Evolutionary conservation across 2,888 invertebrate genomes (phyloP), one percentile per base, ranked within the genome.

Genomic region (Diaprepes abbreviatus): DNA sequence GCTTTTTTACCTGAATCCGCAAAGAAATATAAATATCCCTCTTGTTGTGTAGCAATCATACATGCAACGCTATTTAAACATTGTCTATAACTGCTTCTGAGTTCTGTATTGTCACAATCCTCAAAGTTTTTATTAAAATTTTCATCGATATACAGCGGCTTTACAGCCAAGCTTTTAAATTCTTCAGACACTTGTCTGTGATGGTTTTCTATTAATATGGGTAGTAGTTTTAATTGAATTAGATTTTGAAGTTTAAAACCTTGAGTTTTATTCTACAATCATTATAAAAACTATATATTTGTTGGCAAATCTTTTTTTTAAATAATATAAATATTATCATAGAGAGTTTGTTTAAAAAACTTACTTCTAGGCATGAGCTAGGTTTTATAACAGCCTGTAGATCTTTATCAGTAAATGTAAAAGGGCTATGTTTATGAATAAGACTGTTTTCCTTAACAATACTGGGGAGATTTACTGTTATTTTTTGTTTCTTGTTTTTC

Each of bases 21-120:
- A 76, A 92, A 90, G 76, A 91, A 89, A 81, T 92, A 93, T 64
- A 93, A 83, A 81, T 90, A 92, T 10, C 92, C 93, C 79, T 92
- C 91, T 77, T 90, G 89, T 24, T 87, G 85, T 0, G 90, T 89
- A 45, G 88, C 90, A 76, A 90, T 85, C 78, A 91, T 85, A 73
- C 90, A 90, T 31, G 87, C 87, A 40, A 90, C 85, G 3, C 90
- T 90, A 58, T 88, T 87, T 52, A 91, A 85, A 64, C 86, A 84
- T 72, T 85, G 85, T 74, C 88, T 86, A 73, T 85, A 86, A 1
- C 85, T 84, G 1, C 90, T 90, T 71, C 86, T 86, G 0, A 90
- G 76, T 4, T 76, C 67, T 0, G 31, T n/a, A 38, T 57, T 58
- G 21, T 36, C 21, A 1, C 45, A 54, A 14, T 78, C 76, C 3